Base-by-base conservation (phyloP, 1,140 invertebrate species). In the Atta colombica region DNA sequence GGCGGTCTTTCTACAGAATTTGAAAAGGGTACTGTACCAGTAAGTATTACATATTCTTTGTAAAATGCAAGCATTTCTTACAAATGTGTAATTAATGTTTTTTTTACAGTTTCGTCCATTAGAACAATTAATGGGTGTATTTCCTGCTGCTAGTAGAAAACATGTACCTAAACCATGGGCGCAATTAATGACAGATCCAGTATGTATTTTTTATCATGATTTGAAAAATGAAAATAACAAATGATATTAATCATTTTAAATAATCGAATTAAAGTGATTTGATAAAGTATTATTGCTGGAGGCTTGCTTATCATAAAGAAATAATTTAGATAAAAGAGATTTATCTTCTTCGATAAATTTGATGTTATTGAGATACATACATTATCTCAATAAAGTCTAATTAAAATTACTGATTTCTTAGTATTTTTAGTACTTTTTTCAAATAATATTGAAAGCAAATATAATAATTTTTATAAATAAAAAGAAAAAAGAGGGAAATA, bases 111-210 rank as follows among this genome's bases (percentile, higher is more conserved):
- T 99, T 95, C 98, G 98, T 87, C 99, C 99, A 2, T 95, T 99
- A 90, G 99, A 99, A 95, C 99, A 99, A 96, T 95, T 99, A 85
- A 99, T 99, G 99, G 98, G 99, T 69, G 99, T 99, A 81, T 99
- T 99, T 96, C 99, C 99, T 81, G 99, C 99, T 66, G 99, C 98
- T 49, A 99, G 98, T 96, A 97, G 98, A 88, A 96, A 97, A 68
- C 99, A 99, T 96, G 98, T 99, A 77, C 99, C 99, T 55, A 95
- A 96, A 81, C 97, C 98, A 3, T 99, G 99, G 98, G 98, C 98
- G n/a, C 96, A 96, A 77, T 96, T 99, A 25, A 99, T 99, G 99
- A 97, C 96, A 71, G 97, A 99, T 95, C 97, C 98, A 2, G 98
- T 98, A 95, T 96, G 96, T 96, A 53, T 65, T 66, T 60, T 63